Percentiles rank a stretch among this genome's conserved stretches.
phyloP scores from a whole-genome alignment of 2,888 invertebrate species.

The Gortyna flavago region DNA sequence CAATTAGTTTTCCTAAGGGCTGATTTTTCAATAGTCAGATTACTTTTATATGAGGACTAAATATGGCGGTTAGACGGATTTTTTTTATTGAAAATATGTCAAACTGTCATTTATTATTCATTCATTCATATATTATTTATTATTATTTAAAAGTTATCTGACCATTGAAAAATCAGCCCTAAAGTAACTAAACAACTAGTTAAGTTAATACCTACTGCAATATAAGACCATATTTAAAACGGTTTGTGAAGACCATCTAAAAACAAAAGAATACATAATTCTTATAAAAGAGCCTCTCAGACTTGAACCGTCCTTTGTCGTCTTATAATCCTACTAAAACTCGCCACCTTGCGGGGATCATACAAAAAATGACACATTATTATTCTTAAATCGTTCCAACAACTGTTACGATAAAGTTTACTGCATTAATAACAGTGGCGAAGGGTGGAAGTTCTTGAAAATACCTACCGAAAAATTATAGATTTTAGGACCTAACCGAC shows the following conservation, averaged over 20 bases:
- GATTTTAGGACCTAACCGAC: not conserved
- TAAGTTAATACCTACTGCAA: not conserved
- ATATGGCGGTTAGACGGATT: not conserved
- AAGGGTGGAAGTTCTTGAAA: conserved; percentile 15
- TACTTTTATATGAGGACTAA: not conserved
- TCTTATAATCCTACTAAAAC: conserved; percentile 19
- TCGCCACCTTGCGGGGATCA: conserved; percentile 26
- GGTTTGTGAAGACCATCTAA: not conserved
- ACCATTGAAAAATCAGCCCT: not conserved
- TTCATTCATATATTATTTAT: no score
- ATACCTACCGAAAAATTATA: conserved; percentile 18
- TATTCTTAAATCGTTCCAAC: conserved; percentile 34
- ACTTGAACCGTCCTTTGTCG: conserved; percentile 31
- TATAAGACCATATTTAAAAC: not conserved
- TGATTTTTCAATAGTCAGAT: not conserved
- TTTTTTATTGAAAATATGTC: not conserved
- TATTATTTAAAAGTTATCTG: not conserved
- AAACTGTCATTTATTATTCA: not conserved
- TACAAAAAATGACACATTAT: conserved; percentile 51
- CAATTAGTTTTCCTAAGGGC: not conserved
- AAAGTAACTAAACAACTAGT: not conserved
- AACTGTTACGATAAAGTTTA: conserved; percentile 56
- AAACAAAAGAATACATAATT: conserved; percentile 26
- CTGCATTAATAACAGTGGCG: conserved; percentile 44
- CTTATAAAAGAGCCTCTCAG: not conserved